phyloP scores from a whole-genome alignment of 2,113 vertebrate species.

The Tragulus kanchil region DNA sequence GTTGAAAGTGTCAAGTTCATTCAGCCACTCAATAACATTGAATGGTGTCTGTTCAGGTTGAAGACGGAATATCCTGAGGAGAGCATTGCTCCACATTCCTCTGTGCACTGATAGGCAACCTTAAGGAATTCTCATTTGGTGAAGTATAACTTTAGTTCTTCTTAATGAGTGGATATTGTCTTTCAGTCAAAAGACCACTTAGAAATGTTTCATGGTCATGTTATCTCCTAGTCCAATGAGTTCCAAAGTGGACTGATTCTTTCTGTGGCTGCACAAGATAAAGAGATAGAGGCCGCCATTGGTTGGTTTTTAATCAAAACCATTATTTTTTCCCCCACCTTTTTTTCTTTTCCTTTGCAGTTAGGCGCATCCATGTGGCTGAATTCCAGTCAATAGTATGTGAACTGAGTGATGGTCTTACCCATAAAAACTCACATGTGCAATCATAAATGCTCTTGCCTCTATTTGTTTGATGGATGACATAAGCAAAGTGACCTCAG shows the following conservation, averaged over 20 bases:
- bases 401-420: background rate
- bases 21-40: background rate
- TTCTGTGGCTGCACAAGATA: background rate
- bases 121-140: background rate
- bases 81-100: background rate
- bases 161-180: background rate
- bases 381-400: background rate
- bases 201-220: background rate
- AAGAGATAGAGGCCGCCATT: background rate
- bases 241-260: background rate
- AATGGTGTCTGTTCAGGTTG: background rate
- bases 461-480: background rate
- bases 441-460: background rate
- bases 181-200: slow-evolving; percentile 23
- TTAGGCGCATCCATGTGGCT: background rate
- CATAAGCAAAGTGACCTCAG: background rate
- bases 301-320: background rate
- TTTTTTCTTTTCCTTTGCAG: background rate
- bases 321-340: background rate
- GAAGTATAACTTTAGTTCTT: background rate
- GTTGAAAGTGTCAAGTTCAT: background rate
- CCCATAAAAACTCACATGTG: background rate
- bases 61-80: background rate
- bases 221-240: background rate
- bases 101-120: background rate